phyloP scores from a whole-genome alignment of 2,888 invertebrate species.

The Odontothrips loti region DNA sequence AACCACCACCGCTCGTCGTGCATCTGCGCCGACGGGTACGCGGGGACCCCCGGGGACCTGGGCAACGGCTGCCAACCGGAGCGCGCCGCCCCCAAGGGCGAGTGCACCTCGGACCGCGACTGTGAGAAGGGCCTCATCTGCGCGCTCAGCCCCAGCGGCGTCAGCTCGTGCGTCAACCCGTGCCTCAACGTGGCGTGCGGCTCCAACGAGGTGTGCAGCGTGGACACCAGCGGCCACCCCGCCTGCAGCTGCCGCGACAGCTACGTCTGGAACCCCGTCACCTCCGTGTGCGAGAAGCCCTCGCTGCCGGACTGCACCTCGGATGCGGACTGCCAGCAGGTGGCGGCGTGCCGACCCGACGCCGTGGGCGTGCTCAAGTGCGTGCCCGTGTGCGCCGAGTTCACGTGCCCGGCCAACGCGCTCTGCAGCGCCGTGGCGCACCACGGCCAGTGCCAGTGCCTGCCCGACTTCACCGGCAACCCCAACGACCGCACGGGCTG shows the following conservation, averaged over 20 bases:
- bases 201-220: conserved; percentile 72
- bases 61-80: conserved; percentile 72
- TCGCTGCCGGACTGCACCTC: conserved; percentile 74
- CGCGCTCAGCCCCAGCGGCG: conserved; percentile 57
- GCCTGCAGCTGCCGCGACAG: conserved; percentile 74
- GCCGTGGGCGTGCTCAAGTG: conserved; percentile 81
- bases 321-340: conserved; percentile 65
- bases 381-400: conserved; percentile 68
- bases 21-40: conserved; percentile 75
- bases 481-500: conserved; percentile 89
- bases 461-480: conserved; percentile 79
- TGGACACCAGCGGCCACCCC: conserved; percentile 62
- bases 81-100: conserved; percentile 55
- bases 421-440: conserved; percentile 71
- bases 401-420: conserved; percentile 80
- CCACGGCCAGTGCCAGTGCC: conserved; percentile 76
- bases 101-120: conserved; percentile 65
- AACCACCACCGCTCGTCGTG: conserved; percentile 81
- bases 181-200: conserved; percentile 79
- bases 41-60: conserved; percentile 77
- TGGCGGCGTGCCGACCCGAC: conserved; percentile 74
- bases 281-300: conserved; percentile 78
- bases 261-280: conserved; percentile 78
- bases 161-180: conserved; percentile 68
- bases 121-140: conserved; percentile 70